phyloP scores from a whole-genome alignment of 2,888 invertebrate species.

The Listrodromus nycthemerus region DNA sequence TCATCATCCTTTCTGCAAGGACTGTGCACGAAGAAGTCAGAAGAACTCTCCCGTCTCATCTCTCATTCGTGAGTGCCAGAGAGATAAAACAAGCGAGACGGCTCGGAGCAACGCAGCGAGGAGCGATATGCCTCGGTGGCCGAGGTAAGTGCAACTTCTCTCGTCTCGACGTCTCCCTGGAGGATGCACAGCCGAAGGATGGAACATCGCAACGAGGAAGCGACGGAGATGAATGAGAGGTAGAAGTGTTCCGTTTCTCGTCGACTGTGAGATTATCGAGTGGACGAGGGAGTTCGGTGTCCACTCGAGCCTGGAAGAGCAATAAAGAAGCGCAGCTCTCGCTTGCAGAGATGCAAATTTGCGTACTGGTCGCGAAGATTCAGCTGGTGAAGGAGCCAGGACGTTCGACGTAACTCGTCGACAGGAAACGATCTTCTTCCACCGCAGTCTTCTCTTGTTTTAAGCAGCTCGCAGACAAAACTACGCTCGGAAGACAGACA shows the following conservation, averaged over 20 bases:
- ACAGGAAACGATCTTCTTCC: conserved; percentile 13
- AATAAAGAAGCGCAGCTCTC: conserved; percentile 46
- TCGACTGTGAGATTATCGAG: conserved; percentile 50
- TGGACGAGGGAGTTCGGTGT: conserved; percentile 61
- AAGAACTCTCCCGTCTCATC: conserved; percentile 25
- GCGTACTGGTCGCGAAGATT: conserved; percentile 23
- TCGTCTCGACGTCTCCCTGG: conserved; percentile 47
- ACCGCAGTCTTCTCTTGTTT: not conserved
- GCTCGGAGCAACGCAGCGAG: conserved; percentile 65
- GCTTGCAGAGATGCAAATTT: not conserved
- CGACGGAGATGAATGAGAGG: conserved; percentile 2
- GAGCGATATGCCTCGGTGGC: conserved; percentile 70
- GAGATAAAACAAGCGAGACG: conserved; percentile 41
- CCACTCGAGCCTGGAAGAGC: conserved; percentile 65
- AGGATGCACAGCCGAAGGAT: conserved; percentile 45
- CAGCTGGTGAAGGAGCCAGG: conserved; percentile 19
- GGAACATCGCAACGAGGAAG: conserved; percentile 46
- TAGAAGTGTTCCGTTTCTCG: not conserved
- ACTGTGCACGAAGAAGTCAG: conserved; percentile 48
- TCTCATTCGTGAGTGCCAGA: conserved; percentile 27
- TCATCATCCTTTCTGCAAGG: not conserved
- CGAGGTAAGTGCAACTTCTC: conserved; percentile 65
- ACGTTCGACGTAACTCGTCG: conserved; percentile 38
- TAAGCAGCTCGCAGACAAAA: not conserved
- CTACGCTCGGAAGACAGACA: not conserved